These are phyloP conservation scores for Apostichopus californicus DNA, from an alignment of 35 echinoderm and acorn worm genomes.

Conservation along the genomic window DNA sequence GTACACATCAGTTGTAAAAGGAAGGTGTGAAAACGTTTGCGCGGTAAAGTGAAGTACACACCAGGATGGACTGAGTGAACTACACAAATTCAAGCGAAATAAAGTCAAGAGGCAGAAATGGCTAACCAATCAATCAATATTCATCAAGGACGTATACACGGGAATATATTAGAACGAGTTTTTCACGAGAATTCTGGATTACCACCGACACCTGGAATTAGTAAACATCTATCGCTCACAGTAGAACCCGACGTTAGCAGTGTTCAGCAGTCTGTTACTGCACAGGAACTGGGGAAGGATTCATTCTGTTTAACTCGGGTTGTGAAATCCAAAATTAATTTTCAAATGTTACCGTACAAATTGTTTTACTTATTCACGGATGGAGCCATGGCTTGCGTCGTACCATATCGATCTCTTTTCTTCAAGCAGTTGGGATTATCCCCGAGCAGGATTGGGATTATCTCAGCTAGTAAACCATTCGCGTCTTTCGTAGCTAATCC, in stretches of 20 bases:
- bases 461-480: conserved; percentile 69
- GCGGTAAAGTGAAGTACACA: no score
- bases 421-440: conserved; percentile 73
- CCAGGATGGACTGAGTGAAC: no score
- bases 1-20: no score
- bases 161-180: conserved; percentile 32
- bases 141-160: conserved; percentile 13
- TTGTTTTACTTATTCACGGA: conserved; percentile 74
- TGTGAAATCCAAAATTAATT: conserved; percentile 67
- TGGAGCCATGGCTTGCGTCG: conserved; percentile 64
- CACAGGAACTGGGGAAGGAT: not conserved
- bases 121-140: not conserved
- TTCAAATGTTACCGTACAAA: conserved; percentile 67
- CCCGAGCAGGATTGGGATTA: conserved; percentile 64
- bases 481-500: conserved; percentile 64
- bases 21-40: no score
- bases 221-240: conserved; percentile 31
- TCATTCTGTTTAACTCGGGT: conserved; percentile 49
- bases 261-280: not conserved
- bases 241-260: not conserved
- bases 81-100: no score
- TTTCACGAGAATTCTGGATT: conserved; percentile 35
- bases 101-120: no score
- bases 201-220: conserved; percentile 32
- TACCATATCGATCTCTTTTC: conserved; percentile 64